Conservation (phyloP, 2,888 invertebrate species). For the Ophonus ardosiacus region DNA sequence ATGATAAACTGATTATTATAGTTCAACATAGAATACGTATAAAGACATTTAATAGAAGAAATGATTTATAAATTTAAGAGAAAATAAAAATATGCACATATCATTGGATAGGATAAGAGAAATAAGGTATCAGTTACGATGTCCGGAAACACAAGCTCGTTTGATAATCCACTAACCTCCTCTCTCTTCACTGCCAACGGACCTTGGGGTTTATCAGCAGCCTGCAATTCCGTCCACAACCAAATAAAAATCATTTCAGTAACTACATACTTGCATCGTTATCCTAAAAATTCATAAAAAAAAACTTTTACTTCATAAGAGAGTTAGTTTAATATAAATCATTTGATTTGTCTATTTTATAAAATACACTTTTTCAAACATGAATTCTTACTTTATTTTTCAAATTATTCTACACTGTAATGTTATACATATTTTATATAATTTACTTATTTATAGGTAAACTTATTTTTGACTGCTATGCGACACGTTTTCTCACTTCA, state of each 20-base stretch:
- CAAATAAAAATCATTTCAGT: background rate
- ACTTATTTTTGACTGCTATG: too few relatives aligned
- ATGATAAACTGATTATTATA: too few relatives aligned
- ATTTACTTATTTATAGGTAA: too few relatives aligned
- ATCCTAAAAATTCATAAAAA: background rate
- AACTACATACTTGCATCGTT: background rate
- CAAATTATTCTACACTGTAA: too few relatives aligned
- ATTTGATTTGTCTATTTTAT: background rate
- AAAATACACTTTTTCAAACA: too few relatives aligned
- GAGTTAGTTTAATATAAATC: too few relatives aligned
- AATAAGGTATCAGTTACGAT: slow-evolving; percentile 34
- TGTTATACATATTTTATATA: too few relatives aligned
- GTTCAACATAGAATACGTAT: too few relatives aligned
- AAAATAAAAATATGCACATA: background rate
- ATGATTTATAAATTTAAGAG: background rate
- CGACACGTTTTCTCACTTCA: too few relatives aligned
- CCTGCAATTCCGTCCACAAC: slow-evolving; percentile 38
- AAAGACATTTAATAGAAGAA: too few relatives aligned
- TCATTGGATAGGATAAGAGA: background rate
- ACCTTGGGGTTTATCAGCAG: slow-evolving; percentile 32
- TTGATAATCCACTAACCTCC: slow-evolving; percentile 15
- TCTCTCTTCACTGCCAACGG: background rate
- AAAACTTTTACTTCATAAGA: too few relatives aligned
- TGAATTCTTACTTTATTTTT: too few relatives aligned
- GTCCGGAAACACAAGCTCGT: slow-evolving; percentile 40